Conservation (phyloP, 2,113 vertebrate genomes). For the Odontophorus gujanensis region DNA sequence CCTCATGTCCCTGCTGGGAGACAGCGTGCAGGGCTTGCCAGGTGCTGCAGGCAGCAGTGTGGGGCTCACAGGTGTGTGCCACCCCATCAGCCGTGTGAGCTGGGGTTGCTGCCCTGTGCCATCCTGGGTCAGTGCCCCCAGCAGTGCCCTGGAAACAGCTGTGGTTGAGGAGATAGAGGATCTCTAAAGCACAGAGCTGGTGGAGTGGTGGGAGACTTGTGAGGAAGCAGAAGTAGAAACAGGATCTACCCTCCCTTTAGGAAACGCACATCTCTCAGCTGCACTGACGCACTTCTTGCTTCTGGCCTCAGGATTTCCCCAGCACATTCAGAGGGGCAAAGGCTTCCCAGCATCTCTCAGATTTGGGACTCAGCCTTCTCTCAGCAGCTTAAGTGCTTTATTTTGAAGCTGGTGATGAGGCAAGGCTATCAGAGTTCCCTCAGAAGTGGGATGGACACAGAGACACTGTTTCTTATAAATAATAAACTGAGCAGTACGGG, state of each 20-base stretch:
- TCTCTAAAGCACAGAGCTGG: not conserved
- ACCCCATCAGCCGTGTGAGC: not conserved
- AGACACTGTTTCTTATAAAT: not conserved
- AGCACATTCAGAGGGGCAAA: not conserved
- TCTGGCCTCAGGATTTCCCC: not conserved
- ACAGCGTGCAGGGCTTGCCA: no score
- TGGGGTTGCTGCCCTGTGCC: not conserved
- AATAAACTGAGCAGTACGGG: not conserved
- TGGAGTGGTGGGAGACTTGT: not conserved
- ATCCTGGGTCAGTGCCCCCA: not conserved
- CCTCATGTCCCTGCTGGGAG: not conserved
- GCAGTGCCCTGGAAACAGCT: not conserved
- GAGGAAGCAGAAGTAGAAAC: not conserved
- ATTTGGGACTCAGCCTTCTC: not conserved
- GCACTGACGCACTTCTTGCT: not conserved
- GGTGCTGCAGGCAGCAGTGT: no score
- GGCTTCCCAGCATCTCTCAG: accelerated
- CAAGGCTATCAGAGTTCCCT: not conserved
- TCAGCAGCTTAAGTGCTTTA: not conserved
- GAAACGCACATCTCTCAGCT: accelerated
- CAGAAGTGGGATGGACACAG: accelerated
- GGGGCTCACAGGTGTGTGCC: not conserved
- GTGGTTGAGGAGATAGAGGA: not conserved
- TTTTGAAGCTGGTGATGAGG: not conserved
- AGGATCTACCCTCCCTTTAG: not conserved